Evolutionary conservation across 2,797 vertebrate species (phyloP), one percentile per base, ranked within the genome.

Genomic region (Helarctos malayanus): DNA sequence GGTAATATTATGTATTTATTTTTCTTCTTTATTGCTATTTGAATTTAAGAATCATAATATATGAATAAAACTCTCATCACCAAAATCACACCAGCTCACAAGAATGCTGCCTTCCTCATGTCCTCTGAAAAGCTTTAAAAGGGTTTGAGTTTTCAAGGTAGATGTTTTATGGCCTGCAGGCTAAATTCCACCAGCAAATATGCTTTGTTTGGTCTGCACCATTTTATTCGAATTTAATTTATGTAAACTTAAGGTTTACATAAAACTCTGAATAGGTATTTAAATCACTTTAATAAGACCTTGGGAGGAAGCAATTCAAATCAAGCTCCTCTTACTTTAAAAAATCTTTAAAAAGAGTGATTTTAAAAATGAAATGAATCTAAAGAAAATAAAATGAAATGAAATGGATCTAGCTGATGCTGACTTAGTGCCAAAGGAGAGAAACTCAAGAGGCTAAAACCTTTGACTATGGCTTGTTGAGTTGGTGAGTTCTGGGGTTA

Each of bases 301-400:
- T 71, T 97, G 13, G 12, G 15, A 91, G 35, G 89, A 86, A 84
- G 75, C 11, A 29, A 10, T 9, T 90, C 69, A 73, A 79, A 92
- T 27, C 8, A 47, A 94, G 5, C 1, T 88, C 1, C 6, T 81
- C 12, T 82, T 73, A 71, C 59, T 84, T 94, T 79, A 63, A 69
- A n/a, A 6, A 65, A 79, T 59, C 56, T 61, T 35, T 49, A 57
- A 61, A 38, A 16, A 59, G 18, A n/a, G 4, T 86, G 15, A 75
- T 47, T 68, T 1, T 71, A 92, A 87, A 86, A 92, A 38, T 16
- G 23, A 87, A 82, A 89, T 57, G 7, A 78, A 83, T 32, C 0
- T 32, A 69, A 19, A 35, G 32, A 68, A 68, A 68, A 35, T 19
- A 68, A n/a, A 68, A 19, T 68, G 35, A 68, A 90, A 52, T 16